A percentile compares a stretch with the other conserved stretches of the same genome.
Evolutionary conservation across 2,113 vertebrate genomes (phyloP).

Genomic region (Perca flavescens): DNA sequence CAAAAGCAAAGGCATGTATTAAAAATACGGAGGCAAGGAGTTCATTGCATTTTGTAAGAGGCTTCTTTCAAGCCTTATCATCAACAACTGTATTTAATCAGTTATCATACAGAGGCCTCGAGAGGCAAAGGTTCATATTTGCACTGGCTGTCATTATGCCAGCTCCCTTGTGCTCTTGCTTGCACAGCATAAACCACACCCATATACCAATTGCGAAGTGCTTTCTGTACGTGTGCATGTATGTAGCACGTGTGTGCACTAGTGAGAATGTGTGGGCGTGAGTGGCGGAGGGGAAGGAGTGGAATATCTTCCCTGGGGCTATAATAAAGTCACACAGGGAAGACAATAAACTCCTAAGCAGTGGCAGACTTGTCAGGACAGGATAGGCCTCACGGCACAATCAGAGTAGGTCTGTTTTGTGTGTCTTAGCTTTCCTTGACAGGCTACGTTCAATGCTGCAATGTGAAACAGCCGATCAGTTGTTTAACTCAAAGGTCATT

Average conservation of each 20-base stretch:
- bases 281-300: slow-evolving; percentile 38
- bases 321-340: slow-evolving; percentile 68
- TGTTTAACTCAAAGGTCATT: slow-evolving; percentile 27
- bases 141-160: slow-evolving; percentile 57
- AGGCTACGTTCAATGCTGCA: slow-evolving; percentile 1
- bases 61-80: slow-evolving; percentile 9
- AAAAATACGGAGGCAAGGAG: slow-evolving; percentile 40
- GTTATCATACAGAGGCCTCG: slow-evolving; percentile 37
- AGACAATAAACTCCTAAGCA: slow-evolving; percentile 51
- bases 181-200: slow-evolving; percentile 76
- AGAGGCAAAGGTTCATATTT: slow-evolving; percentile 67
- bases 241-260: slow-evolving; percentile 19
- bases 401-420: not conserved
- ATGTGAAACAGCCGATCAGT: not conserved
- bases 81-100: slow-evolving; percentile 49
- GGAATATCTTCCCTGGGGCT: slow-evolving; percentile 75
- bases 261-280: slow-evolving; percentile 50
- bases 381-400: slow-evolving; percentile 36
- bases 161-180: slow-evolving; percentile 54
- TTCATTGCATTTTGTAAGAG: slow-evolving; percentile 23
- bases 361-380: slow-evolving; percentile 71
- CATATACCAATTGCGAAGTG: slow-evolving; percentile 66
- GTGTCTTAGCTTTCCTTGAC: slow-evolving; percentile 8
- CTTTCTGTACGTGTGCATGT: slow-evolving; percentile 37
- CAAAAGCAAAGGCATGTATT: slow-evolving; percentile 41